Conservation (phyloP, 2,888 invertebrate genomes). For the Pyrrhia umbra region DNA sequence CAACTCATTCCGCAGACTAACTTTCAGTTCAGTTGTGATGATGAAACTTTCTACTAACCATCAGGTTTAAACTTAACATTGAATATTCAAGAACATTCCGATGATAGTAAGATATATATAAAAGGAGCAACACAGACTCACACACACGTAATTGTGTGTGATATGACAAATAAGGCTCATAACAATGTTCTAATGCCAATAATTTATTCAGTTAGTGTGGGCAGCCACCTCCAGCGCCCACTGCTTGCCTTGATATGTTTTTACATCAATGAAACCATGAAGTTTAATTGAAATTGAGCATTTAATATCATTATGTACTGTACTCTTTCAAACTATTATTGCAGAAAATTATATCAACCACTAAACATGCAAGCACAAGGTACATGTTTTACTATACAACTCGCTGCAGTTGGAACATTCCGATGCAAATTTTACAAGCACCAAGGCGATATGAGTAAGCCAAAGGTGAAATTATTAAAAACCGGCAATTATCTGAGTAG, state of each 20-base stretch:
- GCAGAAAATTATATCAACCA: slow-evolving; percentile 11
- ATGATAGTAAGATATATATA: slow-evolving; percentile 42
- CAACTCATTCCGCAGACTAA: neutral
- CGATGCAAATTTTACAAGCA: slow-evolving; percentile 67
- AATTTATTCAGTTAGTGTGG: slow-evolving; percentile 88
- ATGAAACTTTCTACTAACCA: slow-evolving; percentile 21
- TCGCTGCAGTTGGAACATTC: slow-evolving; percentile 58
- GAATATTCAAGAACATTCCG: slow-evolving; percentile 49
- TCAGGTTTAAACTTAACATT: slow-evolving; percentile 11
- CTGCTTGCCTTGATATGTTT: slow-evolving; percentile 83
- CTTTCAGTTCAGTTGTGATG: slow-evolving; percentile 6
- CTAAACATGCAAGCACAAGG: slow-evolving; percentile 47
- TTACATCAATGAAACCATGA: slow-evolving; percentile 44
- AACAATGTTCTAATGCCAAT: slow-evolving; percentile 86
- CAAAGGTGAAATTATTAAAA: slow-evolving; percentile 78
- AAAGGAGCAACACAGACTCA: slow-evolving; percentile 69
- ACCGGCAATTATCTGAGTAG: slow-evolving; percentile 82
- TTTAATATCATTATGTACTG: neutral
- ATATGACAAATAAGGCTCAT: slow-evolving; percentile 81
- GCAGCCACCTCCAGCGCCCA: slow-evolving; percentile 84
- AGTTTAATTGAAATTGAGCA: slow-evolving; percentile 25
- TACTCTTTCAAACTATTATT: slow-evolving; percentile 16
- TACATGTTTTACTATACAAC: slow-evolving; percentile 44
- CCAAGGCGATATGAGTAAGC: slow-evolving; percentile 69
- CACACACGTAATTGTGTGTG: slow-evolving; percentile 71